These are phyloP conservation scores for Mactra quadrangularis DNA, from an alignment of 1,140 invertebrate species.

Conservation along the genomic window DNA sequence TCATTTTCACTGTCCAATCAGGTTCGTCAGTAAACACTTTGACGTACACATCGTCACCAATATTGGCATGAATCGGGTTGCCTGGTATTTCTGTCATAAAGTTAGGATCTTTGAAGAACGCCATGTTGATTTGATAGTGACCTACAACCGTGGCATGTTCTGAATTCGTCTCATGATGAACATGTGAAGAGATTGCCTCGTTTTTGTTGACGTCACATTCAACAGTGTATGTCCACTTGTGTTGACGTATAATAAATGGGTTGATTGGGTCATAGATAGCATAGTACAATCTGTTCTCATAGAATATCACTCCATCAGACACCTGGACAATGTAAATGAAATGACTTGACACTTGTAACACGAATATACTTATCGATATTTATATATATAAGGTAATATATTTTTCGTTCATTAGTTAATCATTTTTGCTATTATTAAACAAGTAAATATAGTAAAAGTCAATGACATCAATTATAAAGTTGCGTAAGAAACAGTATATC, in stretches of 20 bases:
- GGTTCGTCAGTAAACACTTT: neutral
- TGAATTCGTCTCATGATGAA: neutral
- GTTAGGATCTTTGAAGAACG: conserved; percentile 16
- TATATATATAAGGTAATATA: neutral
- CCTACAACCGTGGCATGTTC: neutral
- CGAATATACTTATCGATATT: neutral
- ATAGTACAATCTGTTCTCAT: conserved; percentile 6
- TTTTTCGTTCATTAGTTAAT: neutral
- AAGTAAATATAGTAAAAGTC: neutral
- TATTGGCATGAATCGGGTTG: neutral
- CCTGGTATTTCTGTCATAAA: neutral
- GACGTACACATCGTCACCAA: conserved; percentile 25
- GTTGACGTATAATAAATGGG: neutral
- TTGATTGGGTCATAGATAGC: conserved; percentile 11
- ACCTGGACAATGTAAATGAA: no score
- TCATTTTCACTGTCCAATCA: conserved; percentile 5
- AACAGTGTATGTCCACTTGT: conserved; percentile 17
- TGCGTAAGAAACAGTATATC: no score
- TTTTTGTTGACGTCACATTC: neutral
- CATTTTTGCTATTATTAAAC: neutral
- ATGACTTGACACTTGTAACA: no score
- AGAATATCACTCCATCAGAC: neutral
- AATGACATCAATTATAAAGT: neutral
- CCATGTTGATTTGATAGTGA: neutral
- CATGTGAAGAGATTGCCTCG: neutral